Evolutionary conservation across 2,888 invertebrate species (phyloP), one percentile per base, ranked within the genome.

Genomic region (Anticlea derivata): DNA sequence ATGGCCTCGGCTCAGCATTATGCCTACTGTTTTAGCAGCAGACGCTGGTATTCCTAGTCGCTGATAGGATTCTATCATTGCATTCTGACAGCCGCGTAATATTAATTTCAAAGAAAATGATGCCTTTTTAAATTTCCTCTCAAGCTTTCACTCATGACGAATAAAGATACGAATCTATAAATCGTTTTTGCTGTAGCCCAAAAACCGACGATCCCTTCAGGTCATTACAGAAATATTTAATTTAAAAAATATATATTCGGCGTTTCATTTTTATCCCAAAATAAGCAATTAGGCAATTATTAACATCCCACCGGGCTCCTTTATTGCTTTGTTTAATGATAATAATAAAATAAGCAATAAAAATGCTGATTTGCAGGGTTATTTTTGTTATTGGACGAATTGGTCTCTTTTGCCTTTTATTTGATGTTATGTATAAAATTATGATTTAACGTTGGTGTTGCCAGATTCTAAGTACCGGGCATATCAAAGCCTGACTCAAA

Each of bases 231-330:
- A 8, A 27, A 27, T 27, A 3, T 27, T 27, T 27, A 1, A 27
- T 27, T 27, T 10, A 27, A 27, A 27, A 27, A n/a, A n/a, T n/a
- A n/a, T n/a, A 10, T 2, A 8, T 27, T 27, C 10, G 7, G 1
- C 23, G 23, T 23, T 7, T 13, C 6, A 33, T 10, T 27, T 7
- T 30, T 4, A 22, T 30, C 11, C 11, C 30, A 23, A 30, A 30
- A 30, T 31, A 5, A 27, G 7, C 13, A 38, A 38, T 13, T 26
- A 4, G 10, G 27, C 10, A 39, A 29, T 29, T 11, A 39, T n/a
- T n/a, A n/a, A n/a, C n/a, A n/a, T 39, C 39, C 39, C 27, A 27
- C 8, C 26, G 26, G 39, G 3, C 13, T n/a, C 27, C 0, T 39
- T 29, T 29, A 39, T 39, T 39, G 20, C 17, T 5, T 26, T 17